Percentiles rank a stretch among this genome's conserved stretches.
Evolutionary conservation across 2,888 invertebrate species (phyloP).

Genomic region (Eurytoma californica): DNA sequence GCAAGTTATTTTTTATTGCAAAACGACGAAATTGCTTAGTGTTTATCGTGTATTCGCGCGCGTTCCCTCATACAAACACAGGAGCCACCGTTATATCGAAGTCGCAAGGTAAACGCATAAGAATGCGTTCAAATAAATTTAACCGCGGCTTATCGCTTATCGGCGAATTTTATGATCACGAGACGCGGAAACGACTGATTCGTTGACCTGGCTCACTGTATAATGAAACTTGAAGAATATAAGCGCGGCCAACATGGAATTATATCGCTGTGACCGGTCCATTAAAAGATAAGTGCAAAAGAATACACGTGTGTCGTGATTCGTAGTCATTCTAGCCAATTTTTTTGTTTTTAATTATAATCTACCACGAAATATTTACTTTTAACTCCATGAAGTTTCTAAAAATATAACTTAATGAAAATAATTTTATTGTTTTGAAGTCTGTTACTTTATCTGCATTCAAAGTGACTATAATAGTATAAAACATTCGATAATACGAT

Average conservation of each 20-base stretch:
- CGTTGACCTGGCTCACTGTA: background rate
- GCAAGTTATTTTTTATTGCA: too few relatives aligned
- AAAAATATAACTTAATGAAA: too few relatives aligned
- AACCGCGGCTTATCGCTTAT: conserved; percentile 26
- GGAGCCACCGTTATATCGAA: too few relatives aligned
- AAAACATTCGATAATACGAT: background rate
- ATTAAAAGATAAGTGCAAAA: conserved; percentile 9
- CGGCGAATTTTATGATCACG: conserved; percentile 37
- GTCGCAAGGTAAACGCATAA: background rate
- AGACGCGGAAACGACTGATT: conserved; percentile 4
- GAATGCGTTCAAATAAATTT: conserved; percentile 17
- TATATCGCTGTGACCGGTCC: conserved; percentile 13
- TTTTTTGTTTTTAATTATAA: too few relatives aligned
- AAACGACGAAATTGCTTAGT: too few relatives aligned
- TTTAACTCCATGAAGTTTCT: too few relatives aligned
- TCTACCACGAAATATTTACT: too few relatives aligned
- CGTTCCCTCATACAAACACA: too few relatives aligned
- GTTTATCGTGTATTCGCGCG: too few relatives aligned
- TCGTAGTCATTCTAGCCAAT: background rate
- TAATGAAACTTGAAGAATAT: conserved; percentile 9
- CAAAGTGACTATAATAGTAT: background rate
- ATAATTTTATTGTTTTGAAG: background rate
- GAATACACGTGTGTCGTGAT: conserved; percentile 13
- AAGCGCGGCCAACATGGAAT: background rate
- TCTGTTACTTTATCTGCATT: background rate